A percentile compares a stretch with the other conserved stretches of the same genome.
These are phyloP conservation scores for Chrysochloris asiatica DNA, from an alignment of 2,113 vertebrate species.

Conservation along the genomic window DNA sequence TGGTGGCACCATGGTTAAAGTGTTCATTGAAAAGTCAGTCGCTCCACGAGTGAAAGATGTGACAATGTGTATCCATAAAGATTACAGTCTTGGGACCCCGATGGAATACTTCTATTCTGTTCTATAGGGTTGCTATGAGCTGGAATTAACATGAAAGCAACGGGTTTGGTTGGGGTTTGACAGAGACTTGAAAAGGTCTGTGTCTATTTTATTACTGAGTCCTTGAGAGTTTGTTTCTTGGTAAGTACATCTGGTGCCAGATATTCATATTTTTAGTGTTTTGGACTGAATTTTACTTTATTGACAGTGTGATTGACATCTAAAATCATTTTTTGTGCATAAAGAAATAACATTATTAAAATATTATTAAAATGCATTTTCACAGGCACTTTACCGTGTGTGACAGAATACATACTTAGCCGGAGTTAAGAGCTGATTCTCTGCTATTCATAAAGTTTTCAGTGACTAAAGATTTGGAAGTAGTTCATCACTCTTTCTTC, in stretches of 20 bases:
- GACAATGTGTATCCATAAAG: too few species aligned
- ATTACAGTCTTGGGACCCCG: too few species aligned
- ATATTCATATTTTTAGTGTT: background rate
- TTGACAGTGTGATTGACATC: constrained; percentile 46
- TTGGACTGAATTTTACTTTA: constrained; percentile 52
- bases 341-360: constrained; percentile 52
- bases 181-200: background rate
- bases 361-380: constrained; percentile 61
- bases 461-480: too few species aligned
- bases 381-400: constrained; percentile 48
- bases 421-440: constrained; percentile 56
- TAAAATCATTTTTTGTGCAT: constrained; percentile 58
- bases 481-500: too few species aligned
- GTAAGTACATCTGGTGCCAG: constrained; percentile 10
- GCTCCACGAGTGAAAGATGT: too few species aligned
- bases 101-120: too few species aligned
- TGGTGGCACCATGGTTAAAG: too few species aligned
- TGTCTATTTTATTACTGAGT: background rate
- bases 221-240: constrained; percentile 8
- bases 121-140: too few species aligned
- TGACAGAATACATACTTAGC: constrained; percentile 61
- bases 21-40: too few species aligned
- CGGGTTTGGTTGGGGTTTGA: too few species aligned
- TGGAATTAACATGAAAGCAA: too few species aligned
- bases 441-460: too few species aligned